phyloP scores from a whole-genome alignment of 2,888 invertebrate species.

The Lasioglossum oenotherae region DNA sequence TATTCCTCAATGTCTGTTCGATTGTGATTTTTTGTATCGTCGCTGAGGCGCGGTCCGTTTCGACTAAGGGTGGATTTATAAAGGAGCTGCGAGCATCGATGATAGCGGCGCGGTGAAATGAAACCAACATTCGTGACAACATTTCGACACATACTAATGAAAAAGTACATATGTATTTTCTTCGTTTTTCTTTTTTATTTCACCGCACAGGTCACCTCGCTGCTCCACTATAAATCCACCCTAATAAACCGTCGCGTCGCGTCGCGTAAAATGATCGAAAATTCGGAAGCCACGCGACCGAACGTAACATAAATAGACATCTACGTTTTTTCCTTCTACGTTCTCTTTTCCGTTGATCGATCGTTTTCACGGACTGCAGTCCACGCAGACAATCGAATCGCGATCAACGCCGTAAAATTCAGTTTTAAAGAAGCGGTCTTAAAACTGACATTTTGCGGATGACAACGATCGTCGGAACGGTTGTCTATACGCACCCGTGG shows the following conservation, averaged over 20 bases:
- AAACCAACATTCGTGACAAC: no score
- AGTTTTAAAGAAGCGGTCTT: slow-evolving; percentile 77
- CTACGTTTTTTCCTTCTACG: not conserved
- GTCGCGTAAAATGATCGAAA: slow-evolving; percentile 33
- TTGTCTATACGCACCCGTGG: not conserved
- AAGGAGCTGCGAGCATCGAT: no score
- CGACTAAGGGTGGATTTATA: no score
- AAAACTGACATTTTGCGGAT: slow-evolving; percentile 69
- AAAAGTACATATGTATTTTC: no score
- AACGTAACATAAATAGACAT: slow-evolving; percentile 2
- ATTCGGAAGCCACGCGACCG: slow-evolving; percentile 1
- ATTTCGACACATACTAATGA: no score
- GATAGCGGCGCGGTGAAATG: no score
- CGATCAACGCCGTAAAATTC: slow-evolving; percentile 60
- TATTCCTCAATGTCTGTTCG: slow-evolving; percentile 39
- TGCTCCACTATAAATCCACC: no score
- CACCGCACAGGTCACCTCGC: no score
- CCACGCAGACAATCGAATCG: not conserved
- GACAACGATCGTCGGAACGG: not conserved
- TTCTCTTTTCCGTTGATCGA: not conserved
- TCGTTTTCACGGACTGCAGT: not conserved
- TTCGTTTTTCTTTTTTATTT: no score
- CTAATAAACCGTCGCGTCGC: slow-evolving; percentile 29
- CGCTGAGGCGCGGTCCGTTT: slow-evolving; percentile 11
- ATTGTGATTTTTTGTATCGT: slow-evolving; percentile 40